Evolutionary conservation across 2,113 vertebrate species (phyloP).

Genomic region (Phrynocephalus versicolor): DNA sequence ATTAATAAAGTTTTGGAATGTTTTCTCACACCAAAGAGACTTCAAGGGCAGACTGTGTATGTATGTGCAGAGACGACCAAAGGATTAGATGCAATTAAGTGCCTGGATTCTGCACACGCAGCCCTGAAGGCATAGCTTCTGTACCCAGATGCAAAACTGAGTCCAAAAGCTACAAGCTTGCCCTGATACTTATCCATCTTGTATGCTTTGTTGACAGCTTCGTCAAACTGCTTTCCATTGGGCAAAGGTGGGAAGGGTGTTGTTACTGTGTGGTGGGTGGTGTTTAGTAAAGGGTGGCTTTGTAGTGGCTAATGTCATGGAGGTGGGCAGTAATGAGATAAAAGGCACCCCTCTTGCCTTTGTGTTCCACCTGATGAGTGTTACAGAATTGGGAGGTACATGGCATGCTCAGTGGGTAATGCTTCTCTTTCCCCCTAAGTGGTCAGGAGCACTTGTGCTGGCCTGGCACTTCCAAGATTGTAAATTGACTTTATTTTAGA

Average conservation of each 20-base stretch:
- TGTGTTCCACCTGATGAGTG: no score
- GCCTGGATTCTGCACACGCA: not conserved
- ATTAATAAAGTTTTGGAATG: constrained; percentile 22
- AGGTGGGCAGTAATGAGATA: no score
- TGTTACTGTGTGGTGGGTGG: not conserved
- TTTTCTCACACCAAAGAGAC: constrained; percentile 16
- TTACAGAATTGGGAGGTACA: no score
- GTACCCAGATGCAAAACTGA: not conserved
- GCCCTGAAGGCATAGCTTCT: not conserved
- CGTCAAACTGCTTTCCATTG: not conserved
- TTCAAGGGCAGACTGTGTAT: constrained; percentile 23
- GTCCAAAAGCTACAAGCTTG: not conserved
- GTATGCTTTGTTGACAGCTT: not conserved
- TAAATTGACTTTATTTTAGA: no score
- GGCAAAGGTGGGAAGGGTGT: not conserved
- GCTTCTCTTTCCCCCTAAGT: no score
- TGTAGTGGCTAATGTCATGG: no score
- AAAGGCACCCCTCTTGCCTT: no score
- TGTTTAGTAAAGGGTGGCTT: no score
- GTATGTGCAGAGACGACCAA: not conserved
- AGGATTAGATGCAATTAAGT: constrained; percentile 8
- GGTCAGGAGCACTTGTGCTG: not conserved
- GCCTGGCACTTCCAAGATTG: no score
- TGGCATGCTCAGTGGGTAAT: no score
- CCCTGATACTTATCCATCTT: not conserved